Evolutionary conservation across 2,888 invertebrate species (phyloP), one percentile per base, ranked within the genome.

Genomic region (Drosophila koepferae): DNA sequence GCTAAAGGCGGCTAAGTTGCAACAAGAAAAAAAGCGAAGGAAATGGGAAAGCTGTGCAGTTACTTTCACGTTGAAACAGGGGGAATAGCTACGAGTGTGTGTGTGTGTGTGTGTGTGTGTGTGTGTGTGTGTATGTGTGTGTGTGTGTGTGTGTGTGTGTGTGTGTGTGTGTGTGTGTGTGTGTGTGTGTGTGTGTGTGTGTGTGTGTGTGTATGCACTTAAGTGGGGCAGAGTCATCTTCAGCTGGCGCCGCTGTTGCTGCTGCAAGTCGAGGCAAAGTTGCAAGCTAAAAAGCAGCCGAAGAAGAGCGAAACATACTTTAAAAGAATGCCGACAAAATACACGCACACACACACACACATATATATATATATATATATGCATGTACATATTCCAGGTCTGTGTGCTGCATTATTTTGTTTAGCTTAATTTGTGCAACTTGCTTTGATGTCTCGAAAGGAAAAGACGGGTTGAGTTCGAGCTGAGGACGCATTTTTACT

Each of bases 391-490:
- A 20, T 20, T 20, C 2, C 23, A 18, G 28, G 28, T 44, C 55
- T 53, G 71, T 53, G 40, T 54, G 46, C 62, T 87, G 82, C 82
- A 85, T 77, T 86, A 89, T 88, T 85, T 85, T 88, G 90, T 80
- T 85, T 88, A 90, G 85, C 85, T 86, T 85, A 90, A 85, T 85
- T 85, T 85, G 90, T 74, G 72, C 83, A 88, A 86, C 83, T 88
- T 77, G 90, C 85, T 85, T 85, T 85, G 85, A 85, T 90, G 85
- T 90, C 83, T 85, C 58, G 72, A 69, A 64, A 69, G 63, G 49
- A 54, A 46, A 54, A 58, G 55, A 10, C n/a, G 28, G 16, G 5
- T 7, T 0, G 18, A 20, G 12, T 31, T 3, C 18, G 12, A 18
- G 2, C 5, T 5, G 31, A 49, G 67, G 41, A 49, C 40, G 59